Base-by-base conservation (phyloP, 2,888 invertebrate genomes). In the Seladonia tumulorum region DNA sequence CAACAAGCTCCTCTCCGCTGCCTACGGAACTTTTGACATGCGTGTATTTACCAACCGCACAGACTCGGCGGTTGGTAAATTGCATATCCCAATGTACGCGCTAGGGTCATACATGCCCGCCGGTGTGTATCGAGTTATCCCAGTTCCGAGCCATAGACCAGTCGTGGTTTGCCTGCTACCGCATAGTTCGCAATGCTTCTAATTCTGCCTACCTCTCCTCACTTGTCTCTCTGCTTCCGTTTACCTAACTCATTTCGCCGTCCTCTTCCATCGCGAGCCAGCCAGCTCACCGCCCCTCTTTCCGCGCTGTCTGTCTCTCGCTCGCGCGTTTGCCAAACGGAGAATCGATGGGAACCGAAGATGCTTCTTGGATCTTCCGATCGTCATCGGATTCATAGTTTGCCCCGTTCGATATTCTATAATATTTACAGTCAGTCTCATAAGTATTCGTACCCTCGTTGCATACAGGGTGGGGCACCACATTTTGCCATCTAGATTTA, bases 61-160 rank as follows among this genome's bases (percentile, higher is more conserved):
- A 70, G 85, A 79, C 79, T 85, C 85, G 83, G 86, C 75, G 87
- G 85, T 87, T 86, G 87, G 85, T 88, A 92, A 91, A 92, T 92
- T 91, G 88, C 89, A 87, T 90, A 91, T 91, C 89, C 87, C 83
- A 89, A 83, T 90, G 91, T 86, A 84, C 88, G 83, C 75, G 77
- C 57, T 70, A 80, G 83, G 76, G 76, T 75, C 75, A 81, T 86
- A 87, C 79, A 85, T 85, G 87, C 76, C 81, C 78, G 86, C 85
- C 87, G 83, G 88, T 88, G 90, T 90, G 88, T 90, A 90, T 89
- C 90, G 87, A 87, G 89, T 91, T 90, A 90, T 90, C 90, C 87
- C 82, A 90, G 90, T 90, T 90, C 87, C 88, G 84, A 86, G 85
- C 83, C 87, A 86, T 87, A 86, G 86, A 85, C 83, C 85, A 79